Evolutionary conservation across 2,797 vertebrate species (phyloP).

Genomic region (Malacoctenus gilli): DNA sequence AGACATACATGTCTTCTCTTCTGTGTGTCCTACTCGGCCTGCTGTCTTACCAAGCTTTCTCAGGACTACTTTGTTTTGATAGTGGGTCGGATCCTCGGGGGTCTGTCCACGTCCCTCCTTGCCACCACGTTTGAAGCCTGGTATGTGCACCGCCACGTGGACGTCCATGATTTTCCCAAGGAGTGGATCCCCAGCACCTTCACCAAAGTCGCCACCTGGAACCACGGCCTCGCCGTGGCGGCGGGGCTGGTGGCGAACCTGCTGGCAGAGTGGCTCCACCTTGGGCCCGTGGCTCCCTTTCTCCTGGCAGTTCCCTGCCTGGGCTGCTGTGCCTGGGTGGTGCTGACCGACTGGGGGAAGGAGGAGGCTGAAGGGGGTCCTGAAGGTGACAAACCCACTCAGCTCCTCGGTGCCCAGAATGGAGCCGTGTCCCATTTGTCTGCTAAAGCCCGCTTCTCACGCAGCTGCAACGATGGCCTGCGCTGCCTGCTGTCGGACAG

Average conservation of each 20-base stretch:
- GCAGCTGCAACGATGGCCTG: slow-evolving; percentile 86
- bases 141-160: slow-evolving; percentile 89
- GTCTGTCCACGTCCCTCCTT: slow-evolving; percentile 90
- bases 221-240: slow-evolving; percentile 86
- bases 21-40: slow-evolving; percentile 86
- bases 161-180: slow-evolving; percentile 88
- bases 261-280: slow-evolving; percentile 88
- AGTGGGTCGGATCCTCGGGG: slow-evolving; percentile 88
- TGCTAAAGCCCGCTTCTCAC: slow-evolving; percentile 76
- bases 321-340: slow-evolving; percentile 81
- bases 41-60: slow-evolving; percentile 92
- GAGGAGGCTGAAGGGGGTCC: slow-evolving; percentile 80
- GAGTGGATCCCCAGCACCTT: slow-evolving; percentile 94
- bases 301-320: slow-evolving; percentile 89
- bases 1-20: slow-evolving; percentile 90
- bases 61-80: slow-evolving; percentile 91
- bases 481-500: slow-evolving; percentile 89
- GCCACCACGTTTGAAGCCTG: slow-evolving; percentile 90
- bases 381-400: slow-evolving; percentile 78
- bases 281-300: slow-evolving; percentile 92
- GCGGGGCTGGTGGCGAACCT: slow-evolving; percentile 89
- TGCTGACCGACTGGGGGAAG: slow-evolving; percentile 87
- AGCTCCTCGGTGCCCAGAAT: slow-evolving; percentile 52
- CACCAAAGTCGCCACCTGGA: slow-evolving; percentile 87
- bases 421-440: slow-evolving; percentile 58